Evolutionary conservation across 2,797 vertebrate genomes (phyloP).

Genomic region (Otolemur crassicaudatus): DNA sequence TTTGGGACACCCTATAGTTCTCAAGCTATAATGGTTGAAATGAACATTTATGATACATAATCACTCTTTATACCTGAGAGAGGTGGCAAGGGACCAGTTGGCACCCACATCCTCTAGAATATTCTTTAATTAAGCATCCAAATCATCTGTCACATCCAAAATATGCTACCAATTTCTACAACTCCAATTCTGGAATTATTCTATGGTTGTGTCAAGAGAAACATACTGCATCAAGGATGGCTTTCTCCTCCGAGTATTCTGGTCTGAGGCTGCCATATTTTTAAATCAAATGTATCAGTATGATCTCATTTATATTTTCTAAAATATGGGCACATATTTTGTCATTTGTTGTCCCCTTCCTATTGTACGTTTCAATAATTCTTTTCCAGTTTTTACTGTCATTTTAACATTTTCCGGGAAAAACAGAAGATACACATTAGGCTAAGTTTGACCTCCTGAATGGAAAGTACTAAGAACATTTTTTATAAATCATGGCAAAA

Average conservation of each 20-base stretch:
- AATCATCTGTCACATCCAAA: background rate
- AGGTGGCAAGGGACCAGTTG: background rate
- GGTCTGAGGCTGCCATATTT: background rate
- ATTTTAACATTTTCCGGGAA: background rate
- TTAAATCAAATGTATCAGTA: background rate
- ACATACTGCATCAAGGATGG: rapidly evolving
- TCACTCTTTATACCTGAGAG: background rate
- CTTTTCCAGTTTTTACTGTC: background rate
- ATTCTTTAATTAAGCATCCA: background rate
- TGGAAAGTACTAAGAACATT: background rate
- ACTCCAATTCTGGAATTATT: background rate
- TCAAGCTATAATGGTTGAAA: background rate
- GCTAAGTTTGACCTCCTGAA: background rate
- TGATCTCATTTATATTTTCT: background rate
- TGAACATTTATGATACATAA: background rate
- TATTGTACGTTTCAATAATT: background rate
- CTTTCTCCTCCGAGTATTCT: background rate
- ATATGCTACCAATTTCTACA: background rate
- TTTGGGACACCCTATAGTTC: background rate
- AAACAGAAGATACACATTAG: background rate
- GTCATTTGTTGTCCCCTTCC: background rate
- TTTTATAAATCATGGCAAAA: background rate
- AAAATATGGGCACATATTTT: background rate
- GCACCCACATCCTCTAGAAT: background rate
- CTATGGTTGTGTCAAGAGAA: background rate